Conservation (phyloP, 1,140 invertebrate species). For the Homarus americanus region DNA sequence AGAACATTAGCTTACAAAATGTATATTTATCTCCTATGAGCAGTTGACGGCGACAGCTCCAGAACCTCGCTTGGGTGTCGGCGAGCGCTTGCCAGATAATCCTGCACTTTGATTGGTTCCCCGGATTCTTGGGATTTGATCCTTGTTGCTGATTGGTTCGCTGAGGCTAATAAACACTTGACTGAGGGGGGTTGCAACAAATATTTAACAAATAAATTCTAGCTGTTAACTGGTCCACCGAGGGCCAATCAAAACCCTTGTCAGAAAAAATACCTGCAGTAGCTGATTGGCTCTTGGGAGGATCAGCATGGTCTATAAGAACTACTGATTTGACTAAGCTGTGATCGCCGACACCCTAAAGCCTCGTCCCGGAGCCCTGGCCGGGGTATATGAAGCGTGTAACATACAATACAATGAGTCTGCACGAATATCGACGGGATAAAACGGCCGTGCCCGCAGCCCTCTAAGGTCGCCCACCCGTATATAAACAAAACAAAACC, state of each 20-base stretch:
- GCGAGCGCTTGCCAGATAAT: background rate
- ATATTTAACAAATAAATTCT: background rate
- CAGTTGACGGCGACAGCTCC: conserved; percentile 39
- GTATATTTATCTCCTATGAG: conserved; percentile 66
- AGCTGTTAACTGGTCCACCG: background rate
- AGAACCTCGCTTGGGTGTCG: conserved; percentile 13
- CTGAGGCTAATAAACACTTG: background rate
- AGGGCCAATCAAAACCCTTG: background rate
- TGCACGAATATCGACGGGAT: conserved; percentile 49
- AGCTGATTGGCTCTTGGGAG: background rate
- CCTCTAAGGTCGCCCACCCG: conserved; percentile 26
- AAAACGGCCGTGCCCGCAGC: conserved; percentile 31
- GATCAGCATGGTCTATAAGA: background rate
- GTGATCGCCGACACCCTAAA: background rate
- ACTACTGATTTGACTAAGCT: background rate
- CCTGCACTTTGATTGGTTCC: background rate
- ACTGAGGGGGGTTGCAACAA: background rate
- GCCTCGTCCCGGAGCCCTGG: background rate
- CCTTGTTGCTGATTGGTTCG: background rate
- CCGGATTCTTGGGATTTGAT: background rate
- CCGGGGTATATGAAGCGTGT: conserved; percentile 30
- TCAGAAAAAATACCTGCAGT: no score
- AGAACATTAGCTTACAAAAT: conserved; percentile 67
- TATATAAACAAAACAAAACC: no score
- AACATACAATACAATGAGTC: conserved; percentile 51